phyloP scores from a whole-genome alignment of 2,797 vertebrate species.

The Bradypodion ventrale region DNA sequence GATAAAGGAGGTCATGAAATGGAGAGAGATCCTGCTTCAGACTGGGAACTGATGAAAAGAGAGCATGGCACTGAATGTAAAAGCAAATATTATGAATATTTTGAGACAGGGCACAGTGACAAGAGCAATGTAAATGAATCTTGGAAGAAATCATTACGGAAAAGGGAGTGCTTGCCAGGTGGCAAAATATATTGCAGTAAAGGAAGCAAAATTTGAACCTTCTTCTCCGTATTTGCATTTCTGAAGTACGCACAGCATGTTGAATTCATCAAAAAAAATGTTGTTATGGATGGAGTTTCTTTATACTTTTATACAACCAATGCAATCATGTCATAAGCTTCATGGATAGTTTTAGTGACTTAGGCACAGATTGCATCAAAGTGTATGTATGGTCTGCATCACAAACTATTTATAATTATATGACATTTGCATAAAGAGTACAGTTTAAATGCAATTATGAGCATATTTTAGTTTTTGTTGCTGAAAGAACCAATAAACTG shows the following conservation, averaged over 20 bases:
- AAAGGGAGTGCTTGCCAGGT: conserved; percentile 76
- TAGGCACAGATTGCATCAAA: conserved; percentile 68
- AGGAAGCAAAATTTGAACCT: conserved; percentile 82
- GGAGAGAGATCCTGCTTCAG: conserved; percentile 62
- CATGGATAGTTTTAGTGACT: conserved; percentile 59
- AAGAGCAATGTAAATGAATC: conserved; percentile 75
- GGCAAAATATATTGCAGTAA: conserved; percentile 82
- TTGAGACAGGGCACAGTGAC: conserved; percentile 77
- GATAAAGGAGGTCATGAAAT: conserved; percentile 68
- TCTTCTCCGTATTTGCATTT: conserved; percentile 39
- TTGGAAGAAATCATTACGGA: conserved; percentile 81
- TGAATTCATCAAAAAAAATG: conserved; percentile 63
- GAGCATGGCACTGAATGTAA: conserved; percentile 74
- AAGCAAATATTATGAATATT: conserved; percentile 79
- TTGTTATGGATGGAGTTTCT: conserved; percentile 75
- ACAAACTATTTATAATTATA: conserved; percentile 64
- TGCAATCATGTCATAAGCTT: conserved; percentile 69
- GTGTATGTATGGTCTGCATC: conserved; percentile 63
- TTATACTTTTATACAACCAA: conserved; percentile 78
- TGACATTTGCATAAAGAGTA: conserved; percentile 62
- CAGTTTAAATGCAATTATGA: conserved; percentile 58
- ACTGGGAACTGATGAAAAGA: conserved; percentile 71
- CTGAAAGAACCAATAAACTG: conserved; percentile 69
- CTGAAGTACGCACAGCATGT: conserved; percentile 69
- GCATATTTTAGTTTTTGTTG: conserved; percentile 68